Percentiles rank a stretch among this genome's conserved stretches.
phyloP scores from a whole-genome alignment of 2,888 invertebrate genomes.

The Cantharis rufa region DNA sequence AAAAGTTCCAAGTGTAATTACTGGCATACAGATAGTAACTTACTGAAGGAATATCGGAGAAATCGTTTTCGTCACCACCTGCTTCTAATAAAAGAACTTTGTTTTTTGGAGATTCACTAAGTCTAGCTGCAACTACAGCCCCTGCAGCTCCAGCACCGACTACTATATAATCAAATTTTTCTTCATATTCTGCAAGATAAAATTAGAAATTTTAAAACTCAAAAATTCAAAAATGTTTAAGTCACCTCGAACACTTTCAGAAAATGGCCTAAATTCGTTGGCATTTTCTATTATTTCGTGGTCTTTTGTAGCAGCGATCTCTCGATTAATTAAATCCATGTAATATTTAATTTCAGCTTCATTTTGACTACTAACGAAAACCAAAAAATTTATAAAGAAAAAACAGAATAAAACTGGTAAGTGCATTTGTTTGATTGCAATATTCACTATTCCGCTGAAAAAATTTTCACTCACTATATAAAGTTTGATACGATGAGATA shows the following conservation, averaged over 20 bases:
- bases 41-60: constrained; percentile 6
- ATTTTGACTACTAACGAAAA: neutral
- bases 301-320: neutral
- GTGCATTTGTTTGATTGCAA: neutral
- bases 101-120: constrained; percentile 68
- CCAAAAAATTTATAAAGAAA: neutral
- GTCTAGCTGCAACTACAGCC: constrained; percentile 66
- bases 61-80: constrained; percentile 46
- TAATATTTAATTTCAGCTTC: neutral
- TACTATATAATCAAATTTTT: constrained; percentile 67
- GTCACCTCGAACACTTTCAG: neutral
- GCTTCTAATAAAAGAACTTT: constrained; percentile 70
- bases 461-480: neutral
- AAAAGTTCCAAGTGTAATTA: constrained; percentile 6
- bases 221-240: neutral
- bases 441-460: too few relatives aligned
- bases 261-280: neutral
- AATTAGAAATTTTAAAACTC: too few relatives aligned
- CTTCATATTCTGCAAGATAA: neutral
- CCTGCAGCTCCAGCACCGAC: constrained; percentile 70
- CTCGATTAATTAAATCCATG: neutral
- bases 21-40: neutral
- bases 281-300: neutral
- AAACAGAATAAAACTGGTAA: neutral
- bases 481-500: neutral